Evolutionary conservation across 1,140 invertebrate genomes (phyloP).

Genomic region (Lanistes nyassanus): DNA sequence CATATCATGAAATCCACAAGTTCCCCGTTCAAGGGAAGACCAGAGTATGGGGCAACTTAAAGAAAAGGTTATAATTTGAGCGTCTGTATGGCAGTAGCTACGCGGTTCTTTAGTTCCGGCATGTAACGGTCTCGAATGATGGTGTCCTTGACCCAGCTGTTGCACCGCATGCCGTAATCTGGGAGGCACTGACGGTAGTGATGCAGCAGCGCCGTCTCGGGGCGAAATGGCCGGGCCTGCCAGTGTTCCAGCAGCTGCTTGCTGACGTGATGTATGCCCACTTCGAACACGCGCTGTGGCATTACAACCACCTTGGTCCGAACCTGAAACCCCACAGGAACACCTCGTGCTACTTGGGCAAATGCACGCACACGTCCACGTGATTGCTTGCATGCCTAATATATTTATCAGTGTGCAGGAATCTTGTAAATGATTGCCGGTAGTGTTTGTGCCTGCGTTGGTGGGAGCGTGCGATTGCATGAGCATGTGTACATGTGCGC

Average conservation of each 20-base stretch:
- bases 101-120: slow-evolving; percentile 9
- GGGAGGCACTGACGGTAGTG: slow-evolving; percentile 78
- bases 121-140: slow-evolving; percentile 28
- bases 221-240: slow-evolving; percentile 45
- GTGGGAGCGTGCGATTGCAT: no score
- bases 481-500: no score
- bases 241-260: slow-evolving; percentile 49
- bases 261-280: slow-evolving; percentile 66
- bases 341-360: no score
- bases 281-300: slow-evolving; percentile 59
- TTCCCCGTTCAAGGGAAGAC: neutral
- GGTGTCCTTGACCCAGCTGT: slow-evolving; percentile 38
- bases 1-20: neutral
- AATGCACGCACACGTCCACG: no score
- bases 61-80: neutral
- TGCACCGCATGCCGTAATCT: slow-evolving; percentile 59
- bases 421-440: no score
- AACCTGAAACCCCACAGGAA: slow-evolving; percentile 41
- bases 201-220: slow-evolving; percentile 85
- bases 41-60: neutral
- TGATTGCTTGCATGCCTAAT: no score
- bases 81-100: neutral
- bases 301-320: slow-evolving; percentile 61
- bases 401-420: no score
- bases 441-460: no score